These are phyloP conservation scores for Atta texana DNA, from an alignment of 1,140 invertebrate species.

Conservation along the genomic window DNA sequence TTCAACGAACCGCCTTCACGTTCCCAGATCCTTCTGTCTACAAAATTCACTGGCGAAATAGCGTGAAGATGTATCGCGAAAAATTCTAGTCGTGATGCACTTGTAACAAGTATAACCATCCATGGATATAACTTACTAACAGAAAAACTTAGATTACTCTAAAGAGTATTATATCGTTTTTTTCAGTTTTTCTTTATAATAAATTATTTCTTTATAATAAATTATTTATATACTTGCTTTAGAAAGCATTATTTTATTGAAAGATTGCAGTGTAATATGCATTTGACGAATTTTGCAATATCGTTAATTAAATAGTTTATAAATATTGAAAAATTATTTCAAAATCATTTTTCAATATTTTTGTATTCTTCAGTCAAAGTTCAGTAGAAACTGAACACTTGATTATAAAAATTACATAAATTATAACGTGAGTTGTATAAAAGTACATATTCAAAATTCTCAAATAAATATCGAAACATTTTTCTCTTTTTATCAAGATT, in stretches of 20 bases:
- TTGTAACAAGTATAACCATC: neutral
- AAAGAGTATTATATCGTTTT: neutral
- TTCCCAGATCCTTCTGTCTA: slow-evolving; percentile 40
- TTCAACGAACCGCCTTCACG: slow-evolving; percentile 13
- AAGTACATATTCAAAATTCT: neutral
- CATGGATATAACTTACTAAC: neutral
- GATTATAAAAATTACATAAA: neutral
- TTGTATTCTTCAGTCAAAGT: neutral
- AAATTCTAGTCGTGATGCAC: slow-evolving; percentile 4
- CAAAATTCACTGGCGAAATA: slow-evolving; percentile 49
- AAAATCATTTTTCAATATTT: neutral
- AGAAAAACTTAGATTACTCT: neutral
- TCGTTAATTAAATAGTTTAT: neutral
- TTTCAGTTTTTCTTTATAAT: neutral
- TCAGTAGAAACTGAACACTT: neutral
- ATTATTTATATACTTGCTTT: slow-evolving; percentile 20
- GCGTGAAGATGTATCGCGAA: slow-evolving; percentile 42
- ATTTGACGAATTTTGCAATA: neutral
- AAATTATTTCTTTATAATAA: neutral
- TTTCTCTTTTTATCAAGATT: neutral
- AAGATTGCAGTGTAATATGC: neutral
- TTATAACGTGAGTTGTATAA: neutral
- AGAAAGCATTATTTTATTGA: neutral
- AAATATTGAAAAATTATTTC: neutral
- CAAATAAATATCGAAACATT: neutral